These are phyloP conservation scores for Lycophotia porphyrea DNA, from an alignment of 2,888 invertebrate species.

Conservation along the genomic window DNA sequence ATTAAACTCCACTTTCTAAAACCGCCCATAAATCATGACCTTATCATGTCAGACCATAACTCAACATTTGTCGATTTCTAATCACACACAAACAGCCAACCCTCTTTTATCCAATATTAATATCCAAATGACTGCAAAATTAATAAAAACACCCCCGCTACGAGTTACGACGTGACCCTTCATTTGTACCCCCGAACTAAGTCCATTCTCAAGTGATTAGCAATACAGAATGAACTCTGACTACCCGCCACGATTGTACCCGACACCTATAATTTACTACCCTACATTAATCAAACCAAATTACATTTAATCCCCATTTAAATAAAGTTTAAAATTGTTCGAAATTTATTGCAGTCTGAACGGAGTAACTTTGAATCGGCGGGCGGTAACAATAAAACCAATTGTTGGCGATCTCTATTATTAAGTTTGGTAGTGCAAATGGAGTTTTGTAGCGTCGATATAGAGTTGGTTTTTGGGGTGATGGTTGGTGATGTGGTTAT, in stretches of 20 bases:
- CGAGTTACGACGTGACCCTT: constrained; percentile 70
- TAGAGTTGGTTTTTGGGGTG: constrained; percentile 65
- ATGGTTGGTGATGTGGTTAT: constrained; percentile 64
- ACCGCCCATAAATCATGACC: constrained; percentile 41
- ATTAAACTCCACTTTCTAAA: constrained; percentile 2
- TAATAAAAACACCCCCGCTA: constrained; percentile 81
- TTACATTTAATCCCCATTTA: constrained; percentile 63
- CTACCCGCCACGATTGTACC: constrained; percentile 80
- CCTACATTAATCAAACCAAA: constrained; percentile 70
- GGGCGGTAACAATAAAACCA: constrained; percentile 89
- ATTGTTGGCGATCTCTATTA: constrained; percentile 81
- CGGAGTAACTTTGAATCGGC: constrained; percentile 83
- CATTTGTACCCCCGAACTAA: constrained; percentile 66
- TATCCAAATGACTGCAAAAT: constrained; percentile 74
- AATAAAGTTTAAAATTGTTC: constrained; percentile 64
- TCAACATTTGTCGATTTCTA: constrained; percentile 65
- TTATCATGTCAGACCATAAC: constrained; percentile 30
- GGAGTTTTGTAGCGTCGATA: constrained; percentile 65
- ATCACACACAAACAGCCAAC: constrained; percentile 64
- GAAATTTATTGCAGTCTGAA: constrained; percentile 61
- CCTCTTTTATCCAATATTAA: constrained; percentile 65
- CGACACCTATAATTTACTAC: constrained; percentile 82
- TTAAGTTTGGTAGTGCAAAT: constrained; percentile 67
- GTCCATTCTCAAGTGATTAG: constrained; percentile 79
- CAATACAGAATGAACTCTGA: constrained; percentile 77